These are phyloP conservation scores for Typhlomys cinereus DNA, from an alignment of 2,113 vertebrate species.

Conservation along the genomic window DNA sequence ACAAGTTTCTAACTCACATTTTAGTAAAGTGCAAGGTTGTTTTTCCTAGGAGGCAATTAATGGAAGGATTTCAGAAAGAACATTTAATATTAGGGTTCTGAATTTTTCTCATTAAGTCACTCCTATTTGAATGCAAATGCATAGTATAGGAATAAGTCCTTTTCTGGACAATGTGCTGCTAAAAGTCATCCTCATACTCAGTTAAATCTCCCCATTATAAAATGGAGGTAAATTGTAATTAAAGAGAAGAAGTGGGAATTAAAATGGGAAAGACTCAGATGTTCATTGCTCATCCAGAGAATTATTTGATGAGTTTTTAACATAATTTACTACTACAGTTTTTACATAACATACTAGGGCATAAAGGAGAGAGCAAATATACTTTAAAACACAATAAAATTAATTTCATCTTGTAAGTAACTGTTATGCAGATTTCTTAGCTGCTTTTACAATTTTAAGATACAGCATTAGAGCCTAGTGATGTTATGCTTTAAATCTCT, in stretches of 20 bases:
- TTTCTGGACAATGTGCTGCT: neutral
- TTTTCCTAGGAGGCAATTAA: neutral
- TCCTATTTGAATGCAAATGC: constrained; percentile 23
- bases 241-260: neutral
- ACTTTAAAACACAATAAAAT: neutral
- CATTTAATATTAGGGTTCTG: neutral
- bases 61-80: neutral
- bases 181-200: neutral
- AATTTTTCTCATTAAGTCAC: neutral
- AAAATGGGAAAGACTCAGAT: neutral
- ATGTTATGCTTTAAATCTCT: neutral
- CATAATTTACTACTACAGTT: neutral
- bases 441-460: neutral
- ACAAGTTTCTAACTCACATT: neutral
- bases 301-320: neutral
- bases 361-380: neutral
- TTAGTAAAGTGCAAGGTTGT: neutral
- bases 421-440: neutral
- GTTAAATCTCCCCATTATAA: neutral
- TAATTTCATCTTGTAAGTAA: neutral
- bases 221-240: neutral
- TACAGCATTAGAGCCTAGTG: neutral
- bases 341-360: neutral
- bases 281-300: neutral
- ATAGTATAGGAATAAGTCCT: neutral